Evolutionary conservation across 2,113 vertebrate genomes (phyloP), one percentile per base, ranked within the genome.

Genomic region (Psephotus haematonotus): DNA sequence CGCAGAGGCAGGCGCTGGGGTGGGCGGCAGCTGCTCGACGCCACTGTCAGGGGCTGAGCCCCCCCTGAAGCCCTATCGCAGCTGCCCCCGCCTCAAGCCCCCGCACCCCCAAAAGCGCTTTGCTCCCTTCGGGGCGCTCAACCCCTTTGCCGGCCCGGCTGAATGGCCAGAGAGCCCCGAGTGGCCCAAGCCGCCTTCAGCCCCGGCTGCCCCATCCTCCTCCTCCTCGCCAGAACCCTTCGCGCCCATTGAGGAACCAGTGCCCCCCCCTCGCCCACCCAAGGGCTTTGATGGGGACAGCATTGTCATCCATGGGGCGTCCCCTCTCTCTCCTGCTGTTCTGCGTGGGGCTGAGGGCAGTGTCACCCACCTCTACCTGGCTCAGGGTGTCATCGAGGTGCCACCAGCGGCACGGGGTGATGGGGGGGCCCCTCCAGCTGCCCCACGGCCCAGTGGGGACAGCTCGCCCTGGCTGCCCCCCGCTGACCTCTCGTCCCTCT

Each of bases 81-180:
- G 98, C 94, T 99, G 98, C 67, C 98, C 98, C 1, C 98, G 98
- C 72, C 98, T 99, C 69, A 98, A 98, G 70, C 97, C 98, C 7
- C 98, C 98, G 0, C 98, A 98, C 11, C 92, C 98, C 9, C 99
- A 99, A 91, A 99, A 99, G 95, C 98, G 99, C n/a, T 99, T 99
- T 1, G 99, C 98, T 13, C 99, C 99, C 0, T 99, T 99, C 0
- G 99, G 99, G 7, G 99, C 99, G 0, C 97, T 99, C 84, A 99
- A 99, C 97, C 99, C 99, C 67, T 99, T 99, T 22, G 95, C 98
- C 7, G 98, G 98, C 89, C 98, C 98, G 1, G 81, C 97, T 0
- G 98, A 99, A 24, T 98, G 98, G 98, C 95, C 97, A 10, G 98
- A 98, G 8, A 85, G 87, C 27, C 59, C 85, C 0, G 98, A 98